Conservation (phyloP, 2,113 vertebrate species). For the Rhinolophus sinicus region DNA sequence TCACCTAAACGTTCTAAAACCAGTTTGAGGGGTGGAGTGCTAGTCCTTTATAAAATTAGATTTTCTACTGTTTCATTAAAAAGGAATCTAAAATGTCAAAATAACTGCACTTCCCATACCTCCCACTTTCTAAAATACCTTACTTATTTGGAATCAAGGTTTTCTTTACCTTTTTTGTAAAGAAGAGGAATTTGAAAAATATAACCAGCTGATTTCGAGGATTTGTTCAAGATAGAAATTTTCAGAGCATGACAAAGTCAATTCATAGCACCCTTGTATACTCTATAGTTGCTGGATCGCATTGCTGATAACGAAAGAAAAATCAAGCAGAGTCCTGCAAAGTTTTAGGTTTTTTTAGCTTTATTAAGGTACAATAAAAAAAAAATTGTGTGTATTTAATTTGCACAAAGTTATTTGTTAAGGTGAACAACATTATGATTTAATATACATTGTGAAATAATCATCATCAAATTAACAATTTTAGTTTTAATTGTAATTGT, state of each 20-base stretch:
- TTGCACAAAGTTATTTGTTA: not conserved
- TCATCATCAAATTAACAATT: not conserved
- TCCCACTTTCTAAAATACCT: not conserved
- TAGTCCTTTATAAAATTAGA: not conserved
- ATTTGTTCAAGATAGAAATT: constrained; percentile 31
- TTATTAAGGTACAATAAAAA: not conserved
- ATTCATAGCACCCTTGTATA: not conserved
- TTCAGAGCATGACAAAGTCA: not conserved
- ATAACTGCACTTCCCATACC: not conserved
- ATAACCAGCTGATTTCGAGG: not conserved
- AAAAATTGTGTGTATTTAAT: not conserved
- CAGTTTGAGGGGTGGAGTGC: not conserved
- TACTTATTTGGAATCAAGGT: not conserved
- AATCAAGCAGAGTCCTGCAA: not conserved
- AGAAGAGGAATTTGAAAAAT: not conserved
- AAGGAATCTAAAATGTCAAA: not conserved
- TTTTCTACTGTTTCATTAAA: constrained; percentile 4
- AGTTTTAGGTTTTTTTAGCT: not conserved
- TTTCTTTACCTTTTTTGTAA: constrained; percentile 18
- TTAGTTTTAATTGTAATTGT: not conserved
- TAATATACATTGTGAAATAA: not conserved
- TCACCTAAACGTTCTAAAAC: not conserved
- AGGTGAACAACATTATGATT: not conserved
- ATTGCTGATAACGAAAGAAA: not conserved
- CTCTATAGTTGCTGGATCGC: not conserved